Evolutionary conservation across 2,113 vertebrate species (phyloP), one percentile per base, ranked within the genome.

Genomic region (Daboia siamensis): DNA sequence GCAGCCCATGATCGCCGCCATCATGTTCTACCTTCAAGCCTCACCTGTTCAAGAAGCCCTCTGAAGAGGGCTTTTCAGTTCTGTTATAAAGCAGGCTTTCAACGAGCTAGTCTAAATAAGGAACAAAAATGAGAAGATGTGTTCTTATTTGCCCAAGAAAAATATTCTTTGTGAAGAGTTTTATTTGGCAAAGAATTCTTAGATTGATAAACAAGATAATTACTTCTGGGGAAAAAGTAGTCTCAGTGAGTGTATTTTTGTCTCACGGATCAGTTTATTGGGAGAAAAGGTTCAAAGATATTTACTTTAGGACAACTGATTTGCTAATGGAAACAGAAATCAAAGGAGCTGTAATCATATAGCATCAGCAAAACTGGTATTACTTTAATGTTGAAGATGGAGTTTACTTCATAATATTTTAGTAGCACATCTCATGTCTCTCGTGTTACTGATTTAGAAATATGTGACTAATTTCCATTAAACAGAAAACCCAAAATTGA

Each of bases 261-360:
- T 74, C 39, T 61, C 48, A 69, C 55, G 64, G 61, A 89, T 91
- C 23, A 64, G 87, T 89, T 93, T 93, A 89, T 26, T 33, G n/a
- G 8, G 33, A n/a, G 89, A 69, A 91, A 91, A 54, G 69, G 85
- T 90, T 93, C 29, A 59, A 89, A 59, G 61, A 86, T 89, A 91
- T 24, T 93, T 93, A 91, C 44, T 91, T 85, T 89, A 26, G 69
- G 87, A 89, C 54, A 93, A 88, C 89, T 93, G 87, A 55, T 55
- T 93, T 91, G 87, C 55, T 93, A 93, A 93, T 89, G 24, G 64
- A 89, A 91, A 26, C 54, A 86, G 69, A 93, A 93, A 93, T 93
- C 64, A 91, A 91, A 91, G 87, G 55, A 88, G 26, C 64, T 88
- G 88, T 93, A 85, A 93, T 91, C 90, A 88, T 44, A 44, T 52